phyloP scores from a whole-genome alignment of 1,140 invertebrate genomes.

The Aphelenchoides fujianensis region DNA sequence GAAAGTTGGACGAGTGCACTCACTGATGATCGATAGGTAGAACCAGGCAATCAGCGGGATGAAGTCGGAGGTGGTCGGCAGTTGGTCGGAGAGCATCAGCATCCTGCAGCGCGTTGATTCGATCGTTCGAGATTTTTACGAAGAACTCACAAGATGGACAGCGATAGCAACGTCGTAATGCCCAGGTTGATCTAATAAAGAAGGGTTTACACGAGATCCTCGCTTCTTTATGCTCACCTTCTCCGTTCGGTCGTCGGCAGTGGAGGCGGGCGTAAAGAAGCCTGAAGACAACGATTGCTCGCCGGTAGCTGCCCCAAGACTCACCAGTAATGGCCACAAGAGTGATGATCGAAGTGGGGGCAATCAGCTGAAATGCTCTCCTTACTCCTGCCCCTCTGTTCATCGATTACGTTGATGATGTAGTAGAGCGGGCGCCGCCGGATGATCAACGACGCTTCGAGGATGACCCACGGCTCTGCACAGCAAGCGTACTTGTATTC shows the following conservation, averaged over 20 bases:
- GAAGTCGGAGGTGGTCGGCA: conserved; percentile 61
- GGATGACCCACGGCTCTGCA: conserved; percentile 53
- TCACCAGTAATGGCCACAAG: conserved; percentile 48
- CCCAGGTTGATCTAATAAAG: conserved; percentile 36
- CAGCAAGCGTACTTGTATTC: conserved; percentile 62
- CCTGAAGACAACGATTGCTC: background rate
- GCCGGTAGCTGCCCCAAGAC: too few species aligned
- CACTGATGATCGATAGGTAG: conserved; percentile 54
- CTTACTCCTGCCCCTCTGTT: too few species aligned
- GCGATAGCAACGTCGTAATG: conserved; percentile 54
- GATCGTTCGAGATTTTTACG: too few species aligned
- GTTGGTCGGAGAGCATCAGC: conserved; percentile 60
- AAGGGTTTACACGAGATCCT: too few species aligned
- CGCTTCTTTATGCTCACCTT: too few species aligned
- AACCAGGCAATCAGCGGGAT: conserved; percentile 61
- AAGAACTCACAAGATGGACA: conserved; percentile 60
- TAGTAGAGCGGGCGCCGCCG: conserved; percentile 56
- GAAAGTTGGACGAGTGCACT: too few species aligned
- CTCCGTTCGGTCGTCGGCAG: conserved; percentile 59
- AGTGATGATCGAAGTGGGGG: conserved; percentile 57
- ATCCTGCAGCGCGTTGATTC: too few species aligned
- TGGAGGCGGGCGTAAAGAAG: conserved; percentile 60
- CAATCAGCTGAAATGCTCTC: too few species aligned
- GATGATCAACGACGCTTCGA: conserved; percentile 53
- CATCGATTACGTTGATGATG: conserved; percentile 52